A percentile compares a stretch with the other conserved stretches of the same genome.
phyloP scores from a whole-genome alignment of 2,888 invertebrate species.

The Lomographa bimaculata region DNA sequence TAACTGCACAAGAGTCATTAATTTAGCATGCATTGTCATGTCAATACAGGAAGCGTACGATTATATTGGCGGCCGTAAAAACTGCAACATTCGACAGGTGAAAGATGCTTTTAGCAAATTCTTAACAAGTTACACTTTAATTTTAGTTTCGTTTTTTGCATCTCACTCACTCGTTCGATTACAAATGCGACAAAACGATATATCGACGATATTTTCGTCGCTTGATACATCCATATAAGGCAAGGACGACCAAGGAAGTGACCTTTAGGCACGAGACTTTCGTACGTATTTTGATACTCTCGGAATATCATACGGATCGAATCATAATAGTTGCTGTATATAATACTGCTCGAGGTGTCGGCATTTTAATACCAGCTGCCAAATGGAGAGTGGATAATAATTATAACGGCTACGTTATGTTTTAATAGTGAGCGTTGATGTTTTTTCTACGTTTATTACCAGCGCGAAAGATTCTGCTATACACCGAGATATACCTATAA shows the following conservation, averaged over 20 bases:
- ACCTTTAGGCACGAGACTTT: conserved; percentile 50
- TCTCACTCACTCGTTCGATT: conserved; percentile 25
- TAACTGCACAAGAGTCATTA: conserved; percentile 11
- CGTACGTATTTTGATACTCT: conserved; percentile 37
- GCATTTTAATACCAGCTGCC: neutral
- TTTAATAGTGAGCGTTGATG: neutral
- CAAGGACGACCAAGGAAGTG: conserved; percentile 58
- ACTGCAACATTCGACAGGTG: neutral
- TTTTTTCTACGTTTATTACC: neutral
- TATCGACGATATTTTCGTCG: conserved; percentile 42
- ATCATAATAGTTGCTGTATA: conserved; percentile 17
- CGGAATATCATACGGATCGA: conserved; percentile 14
- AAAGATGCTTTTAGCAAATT: conserved; percentile 6
- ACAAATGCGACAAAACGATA: conserved; percentile 31
- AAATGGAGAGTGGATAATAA: conserved; percentile 7
- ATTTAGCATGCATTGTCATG: conserved; percentile 20
- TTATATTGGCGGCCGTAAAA: too few relatives aligned
- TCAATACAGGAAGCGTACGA: conserved; percentile 35
- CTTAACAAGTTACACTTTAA: neutral
- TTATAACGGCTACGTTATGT: conserved; percentile 1
- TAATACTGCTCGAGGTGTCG: conserved; percentile 12
- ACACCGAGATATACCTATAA: neutral
- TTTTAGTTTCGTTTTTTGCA: conserved; percentile 6
- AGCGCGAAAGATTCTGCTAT: conserved; percentile 10
- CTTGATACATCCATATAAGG: conserved; percentile 61